Percentiles rank a stretch among this genome's conserved stretches.
phyloP scores from a whole-genome alignment of 2,797 vertebrate species.

The Enteromius argenteus region DNA sequence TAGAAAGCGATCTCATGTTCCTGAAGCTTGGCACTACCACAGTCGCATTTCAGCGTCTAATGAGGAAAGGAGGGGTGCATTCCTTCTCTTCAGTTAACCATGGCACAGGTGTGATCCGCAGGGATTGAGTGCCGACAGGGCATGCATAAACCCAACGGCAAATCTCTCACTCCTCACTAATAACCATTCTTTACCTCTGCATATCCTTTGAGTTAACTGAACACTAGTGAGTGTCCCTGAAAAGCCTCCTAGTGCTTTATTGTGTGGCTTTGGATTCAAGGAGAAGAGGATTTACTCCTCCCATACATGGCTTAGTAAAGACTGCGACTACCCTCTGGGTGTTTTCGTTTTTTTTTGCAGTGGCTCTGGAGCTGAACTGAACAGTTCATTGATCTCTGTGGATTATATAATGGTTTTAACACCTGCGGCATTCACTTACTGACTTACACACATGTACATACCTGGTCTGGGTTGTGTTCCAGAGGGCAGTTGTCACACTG shows the following conservation, averaged over 20 bases:
- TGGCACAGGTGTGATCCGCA: constrained; percentile 79
- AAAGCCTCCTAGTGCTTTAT: constrained; percentile 73
- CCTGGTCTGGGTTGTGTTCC: constrained; percentile 98
- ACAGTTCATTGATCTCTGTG: constrained; percentile 34
- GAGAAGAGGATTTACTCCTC: constrained; percentile 69
- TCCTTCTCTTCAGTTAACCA: constrained; percentile 79
- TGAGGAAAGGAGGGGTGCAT: constrained; percentile 66
- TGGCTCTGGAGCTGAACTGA: constrained; percentile 44
- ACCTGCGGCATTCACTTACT: constrained; percentile 29
- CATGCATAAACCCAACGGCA: constrained; percentile 68
- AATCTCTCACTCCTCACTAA: constrained; percentile 72
- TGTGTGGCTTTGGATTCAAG: constrained; percentile 76
- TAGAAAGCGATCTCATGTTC: constrained; percentile 56
- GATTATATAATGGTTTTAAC: constrained; percentile 31
- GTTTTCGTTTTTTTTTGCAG: constrained; percentile 36
- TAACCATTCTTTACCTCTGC: constrained; percentile 66
- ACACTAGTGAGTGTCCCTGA: constrained; percentile 72
- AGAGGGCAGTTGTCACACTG: constrained; percentile 99
- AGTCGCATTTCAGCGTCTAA: constrained; percentile 53
- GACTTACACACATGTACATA: constrained; percentile 64
- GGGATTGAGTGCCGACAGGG: constrained; percentile 64
- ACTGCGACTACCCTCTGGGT: constrained; percentile 32
- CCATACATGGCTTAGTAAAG: constrained; percentile 70
- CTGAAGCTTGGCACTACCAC: constrained; percentile 58
- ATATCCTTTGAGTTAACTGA: constrained; percentile 66